Evolutionary conservation across 2,113 vertebrate species (phyloP), one percentile per base, ranked within the genome.

Genomic region (Leptosomus discolor): DNA sequence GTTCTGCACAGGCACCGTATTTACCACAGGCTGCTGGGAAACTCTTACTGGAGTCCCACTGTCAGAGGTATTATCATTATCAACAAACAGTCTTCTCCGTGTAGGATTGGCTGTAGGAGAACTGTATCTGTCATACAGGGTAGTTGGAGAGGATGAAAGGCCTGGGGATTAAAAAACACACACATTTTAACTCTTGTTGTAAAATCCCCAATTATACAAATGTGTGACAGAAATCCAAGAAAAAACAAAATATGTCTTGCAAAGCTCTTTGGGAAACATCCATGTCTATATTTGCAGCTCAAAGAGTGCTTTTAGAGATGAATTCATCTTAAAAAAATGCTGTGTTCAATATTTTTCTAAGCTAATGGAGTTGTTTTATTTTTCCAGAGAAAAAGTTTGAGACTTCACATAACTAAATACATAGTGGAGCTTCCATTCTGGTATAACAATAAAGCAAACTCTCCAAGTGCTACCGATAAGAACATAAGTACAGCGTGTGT

Each of bases 81-180:
- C 98, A 0, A 96, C 95, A n/a, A 99, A 99, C 3, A 99, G 95
- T 29, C 98, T 95, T 41, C 96, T 98, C 30, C 99, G 94, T 3
- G 98, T 98, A 1, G 98, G 92, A 27, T 98, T 98, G 65, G 98
- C 87, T 7, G 98, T 97, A 2, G 99, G 99, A 14, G 99, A 99
- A 70, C 98, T 98, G 96, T 99, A 99, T 65, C 99, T 98, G 56
- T 99, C 99, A 8, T 98, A 98, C 19, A 99, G 88, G 1, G 88
- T 97, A 4, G 97, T 58, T 8, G 98, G 97, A 57, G 98, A 98
- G 6, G 97, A 94, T 4, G 98, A 81, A 12, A 96, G 67, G 50
- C 97, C 98, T 98, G 82, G 0, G 22, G 45, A 69, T 36, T 57
- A 8, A 27, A 4, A 9, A 11, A 39, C 1, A 16, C 4, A 7